Conservation (phyloP, 64 coral and sea anemone species). For the Hydrozoanthus tunicans region DNA sequence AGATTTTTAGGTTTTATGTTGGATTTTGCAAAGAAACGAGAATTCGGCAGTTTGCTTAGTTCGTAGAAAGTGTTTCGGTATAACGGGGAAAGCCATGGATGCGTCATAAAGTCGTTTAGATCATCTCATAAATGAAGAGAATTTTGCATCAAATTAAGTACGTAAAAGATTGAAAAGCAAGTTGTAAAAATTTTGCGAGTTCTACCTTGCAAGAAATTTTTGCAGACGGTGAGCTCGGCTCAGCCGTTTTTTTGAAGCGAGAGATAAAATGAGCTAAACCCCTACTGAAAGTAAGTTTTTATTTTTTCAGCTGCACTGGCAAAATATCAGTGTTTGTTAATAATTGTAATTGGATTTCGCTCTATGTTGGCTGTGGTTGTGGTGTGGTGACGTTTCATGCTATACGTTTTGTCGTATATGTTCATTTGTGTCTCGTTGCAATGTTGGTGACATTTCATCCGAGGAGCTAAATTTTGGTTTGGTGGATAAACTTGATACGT, state of each 20-base stretch:
- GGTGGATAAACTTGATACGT: too few relatives aligned
- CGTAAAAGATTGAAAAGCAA: background rate
- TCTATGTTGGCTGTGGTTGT: too few relatives aligned
- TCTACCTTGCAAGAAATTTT: background rate
- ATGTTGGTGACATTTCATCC: too few relatives aligned
- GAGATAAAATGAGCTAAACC: background rate
- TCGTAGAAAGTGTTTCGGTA: background rate
- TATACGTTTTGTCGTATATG: too few relatives aligned
- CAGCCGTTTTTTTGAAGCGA: background rate
- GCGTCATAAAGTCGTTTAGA: background rate
- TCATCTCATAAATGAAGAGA: background rate
- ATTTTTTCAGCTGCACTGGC: too few relatives aligned
- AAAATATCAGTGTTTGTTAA: too few relatives aligned
- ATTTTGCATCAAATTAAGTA: background rate
- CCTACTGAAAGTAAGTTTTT: background rate
- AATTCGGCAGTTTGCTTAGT: background rate
- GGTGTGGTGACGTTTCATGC: too few relatives aligned
- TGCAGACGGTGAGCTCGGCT: background rate
- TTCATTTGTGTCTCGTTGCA: too few relatives aligned
- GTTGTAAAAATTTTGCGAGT: background rate
- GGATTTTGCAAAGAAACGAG: background rate
- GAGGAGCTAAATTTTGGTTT: too few relatives aligned
- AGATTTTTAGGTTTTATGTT: background rate
- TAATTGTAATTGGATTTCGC: too few relatives aligned
- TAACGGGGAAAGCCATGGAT: background rate